phyloP scores from a whole-genome alignment of 1,140 invertebrate genomes.

The Dendrolimus punctatus region DNA sequence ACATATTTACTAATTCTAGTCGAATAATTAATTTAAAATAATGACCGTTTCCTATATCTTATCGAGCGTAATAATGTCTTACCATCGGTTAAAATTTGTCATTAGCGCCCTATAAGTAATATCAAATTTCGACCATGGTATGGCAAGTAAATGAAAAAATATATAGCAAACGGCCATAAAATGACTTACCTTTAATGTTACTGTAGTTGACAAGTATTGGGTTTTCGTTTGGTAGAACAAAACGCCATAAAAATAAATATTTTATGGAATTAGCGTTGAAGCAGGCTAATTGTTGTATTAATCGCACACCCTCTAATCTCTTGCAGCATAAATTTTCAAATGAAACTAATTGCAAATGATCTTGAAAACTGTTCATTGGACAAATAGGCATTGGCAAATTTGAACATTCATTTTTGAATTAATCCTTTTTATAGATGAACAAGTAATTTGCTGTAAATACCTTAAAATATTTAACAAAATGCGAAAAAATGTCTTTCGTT shows the following conservation, averaged over 20 bases:
- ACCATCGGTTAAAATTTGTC: no score
- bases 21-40: no score
- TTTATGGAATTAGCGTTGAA: conserved; percentile 43
- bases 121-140: background rate
- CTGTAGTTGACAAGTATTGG: conserved; percentile 51
- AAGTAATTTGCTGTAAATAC: conserved; percentile 2
- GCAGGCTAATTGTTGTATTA: conserved; percentile 44
- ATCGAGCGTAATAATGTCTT: no score
- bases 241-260: conserved; percentile 57
- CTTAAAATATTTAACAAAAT: conserved; percentile 40
- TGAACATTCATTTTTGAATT: no score
- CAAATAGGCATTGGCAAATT: no score
- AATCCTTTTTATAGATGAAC: background rate
- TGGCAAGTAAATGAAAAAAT: background rate
- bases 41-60: no score
- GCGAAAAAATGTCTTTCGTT: conserved; percentile 39
- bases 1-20: no score
- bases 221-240: conserved; percentile 49
- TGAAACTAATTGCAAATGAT: conserved; percentile 43
- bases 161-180: background rate
- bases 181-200: conserved; percentile 42
- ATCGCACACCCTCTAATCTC: conserved; percentile 40
- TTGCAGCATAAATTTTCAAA: conserved; percentile 48
- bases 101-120: no score
- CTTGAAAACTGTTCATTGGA: conserved; percentile 33